Evolutionary conservation across 1,140 invertebrate genomes (phyloP), one percentile per base, ranked within the genome.

Genomic region (Listronotus bonariensis): DNA sequence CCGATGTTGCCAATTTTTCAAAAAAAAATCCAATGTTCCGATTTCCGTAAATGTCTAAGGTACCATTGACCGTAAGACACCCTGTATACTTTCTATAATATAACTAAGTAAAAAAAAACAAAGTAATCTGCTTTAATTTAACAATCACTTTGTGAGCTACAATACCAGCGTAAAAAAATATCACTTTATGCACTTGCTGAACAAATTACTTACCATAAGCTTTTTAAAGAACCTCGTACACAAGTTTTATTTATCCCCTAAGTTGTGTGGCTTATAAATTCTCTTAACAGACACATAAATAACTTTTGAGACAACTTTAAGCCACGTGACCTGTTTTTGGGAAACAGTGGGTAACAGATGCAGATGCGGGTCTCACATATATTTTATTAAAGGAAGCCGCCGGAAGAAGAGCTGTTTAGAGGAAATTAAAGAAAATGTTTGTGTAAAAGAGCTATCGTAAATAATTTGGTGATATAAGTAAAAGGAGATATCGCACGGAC

Each of bases 281-380:
- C 43, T 42, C 55, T 58, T 58, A 58, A 58, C 55, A 58, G 55
- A 58, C 55, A 58, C 55, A 58, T 58, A 58, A 58, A 58, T 58
- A 58, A 46, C 55, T 58, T 58, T 58, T 42, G 43, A 42, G 55
- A 48, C 55, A 58, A 40, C 54, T 18, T 26, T 58, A 58, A 58
- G 55, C 55, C 55, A 58, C 55, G 55, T 58, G 55, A 58, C 55
- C 14, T 20, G 26, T 58, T 58, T 58, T 36, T 42, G 8, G 14
- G 14, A 34, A 34, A 26, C 51, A 36, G 12, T 17, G 55, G 42
- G 55, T 58, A 58, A 58, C 55, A 48, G 55, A 58, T 58, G 55
- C 55, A 58, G 55, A 58, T 58, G 42, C 48, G 43, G 26, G 55
- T 48, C 55, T 15, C 41, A 58, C 55, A 58, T 58, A 58, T 58